Evolutionary conservation across 2,888 invertebrate species (phyloP).

Genomic region (Gnatocerus cornutus): DNA sequence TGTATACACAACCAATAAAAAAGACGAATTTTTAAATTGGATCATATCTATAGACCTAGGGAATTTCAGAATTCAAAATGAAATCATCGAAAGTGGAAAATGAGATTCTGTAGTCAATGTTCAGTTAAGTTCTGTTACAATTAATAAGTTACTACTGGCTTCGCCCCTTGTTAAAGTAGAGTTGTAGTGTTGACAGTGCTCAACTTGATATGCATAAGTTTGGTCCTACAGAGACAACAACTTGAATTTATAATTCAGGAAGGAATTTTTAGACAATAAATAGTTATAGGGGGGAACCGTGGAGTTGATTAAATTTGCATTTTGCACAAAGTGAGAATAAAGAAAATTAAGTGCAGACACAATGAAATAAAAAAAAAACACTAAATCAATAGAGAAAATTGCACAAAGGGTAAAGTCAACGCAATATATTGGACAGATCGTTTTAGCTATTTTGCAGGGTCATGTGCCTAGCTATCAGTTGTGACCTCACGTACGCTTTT

Average conservation of each 20-base stretch:
- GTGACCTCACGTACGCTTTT: slow-evolving; percentile 48
- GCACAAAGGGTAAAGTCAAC: slow-evolving; percentile 37
- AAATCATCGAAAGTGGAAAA: slow-evolving; percentile 2
- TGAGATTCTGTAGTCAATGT: slow-evolving; percentile 23
- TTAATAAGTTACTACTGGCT: slow-evolving; percentile 38
- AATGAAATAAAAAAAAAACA: slow-evolving; percentile 36
- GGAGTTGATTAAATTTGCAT: slow-evolving; percentile 27
- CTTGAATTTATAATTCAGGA: slow-evolving; percentile 40
- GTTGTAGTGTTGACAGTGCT: slow-evolving; percentile 36
- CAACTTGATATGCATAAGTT: slow-evolving; percentile 45
- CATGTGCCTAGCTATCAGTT: slow-evolving; percentile 42
- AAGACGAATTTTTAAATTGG: slow-evolving; percentile 16
- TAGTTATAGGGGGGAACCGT: slow-evolving; percentile 21
- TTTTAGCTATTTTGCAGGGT: slow-evolving; percentile 46
- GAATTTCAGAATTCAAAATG: neutral
- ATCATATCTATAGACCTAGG: neutral
- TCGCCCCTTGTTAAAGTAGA: slow-evolving; percentile 23
- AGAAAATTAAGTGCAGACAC: slow-evolving; percentile 9
- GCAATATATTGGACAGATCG: slow-evolving; percentile 41
- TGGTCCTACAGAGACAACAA: slow-evolving; percentile 24
- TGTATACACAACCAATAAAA: slow-evolving; percentile 12
- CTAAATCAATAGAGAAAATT: slow-evolving; percentile 37
- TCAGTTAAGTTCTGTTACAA: slow-evolving; percentile 36
- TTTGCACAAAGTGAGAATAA: slow-evolving; percentile 15
- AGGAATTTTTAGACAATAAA: slow-evolving; percentile 40